Evolutionary conservation across 2,888 invertebrate genomes (phyloP), one percentile per base, ranked within the genome.

Genomic region (Idaea biselata): DNA sequence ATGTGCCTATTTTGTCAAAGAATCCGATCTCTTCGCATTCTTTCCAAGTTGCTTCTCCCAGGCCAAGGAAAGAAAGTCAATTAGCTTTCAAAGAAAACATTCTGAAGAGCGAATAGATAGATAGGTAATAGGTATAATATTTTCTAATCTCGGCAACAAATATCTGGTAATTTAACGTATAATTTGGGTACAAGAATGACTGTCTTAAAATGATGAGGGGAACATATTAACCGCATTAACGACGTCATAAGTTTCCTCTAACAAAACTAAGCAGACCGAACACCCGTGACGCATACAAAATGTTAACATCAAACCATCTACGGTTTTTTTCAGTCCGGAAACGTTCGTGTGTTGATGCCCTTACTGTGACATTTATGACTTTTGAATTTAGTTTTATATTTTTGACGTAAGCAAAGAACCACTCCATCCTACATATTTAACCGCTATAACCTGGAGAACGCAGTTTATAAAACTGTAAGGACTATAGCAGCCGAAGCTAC

Each of bases 241-340:
- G 44, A 44, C 6, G 44, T 44, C 44, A 44, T 44, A 44, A 44
- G 44, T 44, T 44, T 44, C 44, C 44, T 44, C 44, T 44, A 44
- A 44, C 44, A 44, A 44, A 44, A 44, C 44, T 44, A 44, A 44
- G 11, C 44, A 44, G 44, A 44, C 44, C 44, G 44, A 44, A 44
- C 44, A 44, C 44, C 44, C 44, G 44, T 44, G 44, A 44, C 44
- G 44, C 44, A 44, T 44, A 44, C 44, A 44, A 44, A 44, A 44
- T 44, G 44, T 44, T 44, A 44, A 44, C 44, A 44, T 44, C 44
- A 44, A 44, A 14, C 6, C 44, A 2, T 11, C 11, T 11, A 11
- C 7, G 11, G 25, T 6, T 44, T 44, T 44, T 44, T 44, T 44
- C 44, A 6, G 44, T 8, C 44, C 44, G 44, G 44, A 44, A 44